These are phyloP conservation scores for Machaerirhynchus nigripectus DNA, from an alignment of 2,113 vertebrate genomes.

Conservation along the genomic window DNA sequence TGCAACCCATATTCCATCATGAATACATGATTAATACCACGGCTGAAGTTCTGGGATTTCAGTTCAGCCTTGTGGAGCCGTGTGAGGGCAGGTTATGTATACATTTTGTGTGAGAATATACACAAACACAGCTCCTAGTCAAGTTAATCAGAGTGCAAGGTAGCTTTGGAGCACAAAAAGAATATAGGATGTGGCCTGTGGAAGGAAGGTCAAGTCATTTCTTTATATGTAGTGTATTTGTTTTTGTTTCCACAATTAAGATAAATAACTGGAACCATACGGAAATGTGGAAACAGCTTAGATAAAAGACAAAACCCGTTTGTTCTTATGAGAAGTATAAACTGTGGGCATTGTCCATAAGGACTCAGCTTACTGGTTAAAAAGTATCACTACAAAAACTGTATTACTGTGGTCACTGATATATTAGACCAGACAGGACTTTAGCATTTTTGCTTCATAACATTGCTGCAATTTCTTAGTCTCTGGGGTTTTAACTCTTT, in stretches of 20 bases:
- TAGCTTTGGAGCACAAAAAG: not conserved
- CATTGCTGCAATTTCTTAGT: not conserved
- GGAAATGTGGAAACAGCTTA: not conserved
- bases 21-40: not conserved
- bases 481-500: not conserved
- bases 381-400: not conserved
- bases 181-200: not conserved
- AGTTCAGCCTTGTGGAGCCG: not conserved
- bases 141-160: not conserved
- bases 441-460: not conserved
- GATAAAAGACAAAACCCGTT: not conserved
- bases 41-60: constrained; percentile 14
- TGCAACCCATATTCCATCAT: not conserved
- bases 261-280: not conserved
- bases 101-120: not conserved
- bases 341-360: not conserved
- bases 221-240: constrained; percentile 11
- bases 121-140: not conserved
- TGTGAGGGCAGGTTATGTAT: not conserved
- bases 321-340: not conserved
- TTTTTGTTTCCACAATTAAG: constrained; percentile 1
- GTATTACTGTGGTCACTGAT: not conserved
- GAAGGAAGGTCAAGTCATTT: constrained; percentile 29
- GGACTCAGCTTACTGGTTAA: not conserved
- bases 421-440: not conserved